These are phyloP conservation scores for Channa maculata DNA, from an alignment of 2,113 vertebrate genomes.

Conservation along the genomic window DNA sequence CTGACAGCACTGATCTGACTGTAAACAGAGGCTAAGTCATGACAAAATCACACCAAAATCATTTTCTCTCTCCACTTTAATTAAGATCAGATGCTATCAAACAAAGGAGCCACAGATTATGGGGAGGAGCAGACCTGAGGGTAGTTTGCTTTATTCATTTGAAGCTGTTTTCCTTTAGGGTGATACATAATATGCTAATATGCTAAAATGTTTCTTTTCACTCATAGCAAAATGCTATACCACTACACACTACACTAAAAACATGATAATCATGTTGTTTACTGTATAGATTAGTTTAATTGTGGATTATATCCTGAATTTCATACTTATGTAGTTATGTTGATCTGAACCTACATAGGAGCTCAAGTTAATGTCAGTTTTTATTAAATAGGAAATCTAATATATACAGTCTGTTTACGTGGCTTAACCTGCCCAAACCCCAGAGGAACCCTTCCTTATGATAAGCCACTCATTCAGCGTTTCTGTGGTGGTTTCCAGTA, in stretches of 20 bases:
- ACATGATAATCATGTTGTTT: neutral
- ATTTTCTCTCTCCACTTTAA: conserved; percentile 44
- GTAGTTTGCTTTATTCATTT: conserved; percentile 59
- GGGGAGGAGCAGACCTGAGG: neutral
- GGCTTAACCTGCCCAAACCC: neutral
- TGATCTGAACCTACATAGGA: too few relatives aligned
- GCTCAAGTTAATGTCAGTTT: too few relatives aligned
- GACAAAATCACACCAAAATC: conserved; percentile 27
- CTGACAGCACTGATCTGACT: conserved; percentile 14
- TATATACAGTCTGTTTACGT: too few relatives aligned
- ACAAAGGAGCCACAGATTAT: conserved; percentile 48
- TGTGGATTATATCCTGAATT: neutral
- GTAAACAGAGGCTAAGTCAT: conserved; percentile 35
- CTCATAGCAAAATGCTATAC: conserved; percentile 1
- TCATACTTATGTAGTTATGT: neutral
- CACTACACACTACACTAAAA: neutral
- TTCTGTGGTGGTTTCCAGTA: conserved; percentile 1
- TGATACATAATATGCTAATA: conserved; percentile 9
- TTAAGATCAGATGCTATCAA: conserved; percentile 50
- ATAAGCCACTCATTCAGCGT: conserved; percentile 10
- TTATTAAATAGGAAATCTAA: too few relatives aligned
- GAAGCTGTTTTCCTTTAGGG: conserved; percentile 14
- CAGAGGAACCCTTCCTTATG: neutral
- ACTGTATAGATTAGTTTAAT: too few relatives aligned
- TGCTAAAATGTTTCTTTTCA: conserved; percentile 33